A percentile compares a stretch with the other conserved stretches of the same genome.
Evolutionary conservation across 2,113 vertebrate genomes (phyloP).

Genomic region (Dicentrarchus labrax): DNA sequence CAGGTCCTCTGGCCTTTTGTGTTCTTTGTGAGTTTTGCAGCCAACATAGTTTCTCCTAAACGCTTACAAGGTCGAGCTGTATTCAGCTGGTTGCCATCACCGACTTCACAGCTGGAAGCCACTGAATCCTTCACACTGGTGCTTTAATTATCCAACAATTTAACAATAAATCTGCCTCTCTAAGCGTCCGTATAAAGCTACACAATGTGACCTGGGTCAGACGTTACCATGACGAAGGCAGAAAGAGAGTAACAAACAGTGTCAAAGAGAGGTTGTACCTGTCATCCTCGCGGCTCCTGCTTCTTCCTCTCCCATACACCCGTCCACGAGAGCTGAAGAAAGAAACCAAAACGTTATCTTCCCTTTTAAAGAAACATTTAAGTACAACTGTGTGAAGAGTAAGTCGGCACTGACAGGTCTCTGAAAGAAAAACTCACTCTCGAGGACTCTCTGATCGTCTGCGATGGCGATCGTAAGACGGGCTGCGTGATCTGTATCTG

Average conservation of each 20-base stretch:
- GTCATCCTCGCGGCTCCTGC: slow-evolving; percentile 95
- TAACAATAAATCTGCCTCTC: not conserved
- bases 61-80: no score
- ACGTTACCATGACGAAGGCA: no score
- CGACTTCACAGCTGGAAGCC: no score
- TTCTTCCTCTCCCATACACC: slow-evolving; percentile 88
- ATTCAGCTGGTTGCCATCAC: no score
- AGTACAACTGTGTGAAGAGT: accelerated
- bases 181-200: not conserved
- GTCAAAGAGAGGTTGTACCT: slow-evolving; percentile 83
- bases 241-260: not conserved
- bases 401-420: not conserved
- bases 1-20: no score
- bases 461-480: slow-evolving; percentile 92
- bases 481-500: slow-evolving; percentile 91
- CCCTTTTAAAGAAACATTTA: not conserved
- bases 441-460: slow-evolving; percentile 93
- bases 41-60: no score
- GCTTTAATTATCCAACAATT: not conserved
- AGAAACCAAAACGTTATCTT: not conserved
- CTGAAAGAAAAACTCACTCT: slow-evolving; percentile 87
- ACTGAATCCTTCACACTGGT: no score
- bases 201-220: not conserved
- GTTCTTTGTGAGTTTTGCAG: no score
- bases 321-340: slow-evolving; percentile 84